Base-by-base conservation (phyloP, 2,888 invertebrate genomes). In the Agrilus cyanescens region DNA sequence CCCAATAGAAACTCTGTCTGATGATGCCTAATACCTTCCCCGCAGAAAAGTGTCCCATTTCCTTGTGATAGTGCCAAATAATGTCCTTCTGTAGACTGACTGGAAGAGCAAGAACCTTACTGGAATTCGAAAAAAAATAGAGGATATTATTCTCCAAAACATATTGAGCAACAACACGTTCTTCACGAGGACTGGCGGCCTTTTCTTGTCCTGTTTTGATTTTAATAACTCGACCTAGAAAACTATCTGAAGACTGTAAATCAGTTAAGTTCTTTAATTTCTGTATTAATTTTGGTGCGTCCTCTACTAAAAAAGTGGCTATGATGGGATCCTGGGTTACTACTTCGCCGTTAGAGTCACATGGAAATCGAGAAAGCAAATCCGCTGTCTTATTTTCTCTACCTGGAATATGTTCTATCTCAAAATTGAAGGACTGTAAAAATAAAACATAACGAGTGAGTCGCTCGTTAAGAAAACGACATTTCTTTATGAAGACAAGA, bases 291-390 rank as follows among this genome's bases (percentile, higher is more conserved):
- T n/a, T 12, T 25, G 25, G 15, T 7, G 20, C 18, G 20, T 34
- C 40, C 2, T 32, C 25, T 2, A 20, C 4, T 12, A 40, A 33
- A 34, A 32, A 3, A 18, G 18, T 18, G 10, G 36, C 15, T 12
- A 16, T 1, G 42, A 35, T 25, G 7, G 39, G 40, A 3, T 40
- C 34, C 5, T 4, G 18, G 5, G 18, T 18, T 5, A 5, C 4
- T 3, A 18, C 18, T 12, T 14, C 7, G 10, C 18, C 12, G 12
- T 6, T 12, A n/a, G 12, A 29, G 4, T 34, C 33, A 3, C 18
- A 15, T 2, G 51, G 50, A 40, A 53, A 51, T 2, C 59, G 37
- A 10, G 53, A 53, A n/a, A 57, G 45, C n/a, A 53, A 45, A 40
- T 58, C 55, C 0, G 51, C 51, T 2, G 49, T 52, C 2, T 49